Evolutionary conservation across 2,797 vertebrate species (phyloP).

Genomic region (Gadopsis marmoratus): DNA sequence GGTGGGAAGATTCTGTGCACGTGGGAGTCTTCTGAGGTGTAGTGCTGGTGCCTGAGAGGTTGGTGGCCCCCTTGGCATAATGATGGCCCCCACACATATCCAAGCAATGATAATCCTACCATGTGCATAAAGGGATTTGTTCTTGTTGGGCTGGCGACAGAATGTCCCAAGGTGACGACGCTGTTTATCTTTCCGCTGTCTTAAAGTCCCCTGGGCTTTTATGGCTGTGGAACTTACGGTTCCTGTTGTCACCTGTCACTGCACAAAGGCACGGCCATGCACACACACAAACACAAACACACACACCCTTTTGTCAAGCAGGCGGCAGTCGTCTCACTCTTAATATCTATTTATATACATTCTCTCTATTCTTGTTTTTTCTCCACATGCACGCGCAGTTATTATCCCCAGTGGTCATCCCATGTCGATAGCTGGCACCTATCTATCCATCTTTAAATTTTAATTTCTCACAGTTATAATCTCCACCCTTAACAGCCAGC

Average conservation of each 20-base stretch:
- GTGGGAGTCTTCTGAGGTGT: constrained; percentile 50
- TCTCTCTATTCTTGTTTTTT: constrained; percentile 24
- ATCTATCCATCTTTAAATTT: constrained; percentile 37
- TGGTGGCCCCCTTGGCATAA: constrained; percentile 59
- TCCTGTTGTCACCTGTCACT: constrained; percentile 66
- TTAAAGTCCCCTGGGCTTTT: constrained; percentile 74
- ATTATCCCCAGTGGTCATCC: constrained; percentile 24
- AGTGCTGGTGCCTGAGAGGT: constrained; percentile 61
- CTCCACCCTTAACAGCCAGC: constrained; percentile 58
- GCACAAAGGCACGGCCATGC: constrained; percentile 26
- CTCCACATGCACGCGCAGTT: constrained; percentile 12
- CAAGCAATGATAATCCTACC: constrained; percentile 76
- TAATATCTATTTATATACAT: constrained; percentile 28
- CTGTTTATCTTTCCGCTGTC: constrained; percentile 83
- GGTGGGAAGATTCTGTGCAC: constrained; percentile 52
- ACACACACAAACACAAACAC: constrained; percentile 24
- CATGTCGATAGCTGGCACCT: constrained; percentile 33
- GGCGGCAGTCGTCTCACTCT: constrained; percentile 26
- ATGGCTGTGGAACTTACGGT: constrained; percentile 72
- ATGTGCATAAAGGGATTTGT: constrained; percentile 83
- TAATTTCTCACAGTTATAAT: constrained; percentile 44
- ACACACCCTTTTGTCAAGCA: constrained; percentile 21
- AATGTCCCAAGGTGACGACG: constrained; percentile 71
- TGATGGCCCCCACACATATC: constrained; percentile 60
- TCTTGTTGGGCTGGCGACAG: constrained; percentile 75